These are phyloP conservation scores for Malaclemys terrapin DNA, from an alignment of 2,113 vertebrate species.

Conservation along the genomic window DNA sequence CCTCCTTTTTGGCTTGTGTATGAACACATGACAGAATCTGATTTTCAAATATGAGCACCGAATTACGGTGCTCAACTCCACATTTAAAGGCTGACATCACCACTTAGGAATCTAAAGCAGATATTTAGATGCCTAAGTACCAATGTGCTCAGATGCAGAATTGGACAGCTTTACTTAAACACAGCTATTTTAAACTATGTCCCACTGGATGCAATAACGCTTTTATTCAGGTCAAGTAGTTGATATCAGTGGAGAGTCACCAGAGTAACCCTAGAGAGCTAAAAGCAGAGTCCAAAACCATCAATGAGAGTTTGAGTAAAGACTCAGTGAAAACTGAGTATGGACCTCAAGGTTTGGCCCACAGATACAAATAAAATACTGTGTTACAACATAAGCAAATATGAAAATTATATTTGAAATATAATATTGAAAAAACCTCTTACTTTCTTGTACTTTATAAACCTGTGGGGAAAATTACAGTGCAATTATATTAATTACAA, in stretches of 20 bases:
- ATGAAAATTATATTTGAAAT: slow-evolving; percentile 57
- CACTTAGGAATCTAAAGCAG: neutral
- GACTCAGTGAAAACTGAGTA: slow-evolving; percentile 24
- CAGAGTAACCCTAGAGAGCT: neutral
- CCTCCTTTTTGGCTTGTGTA: neutral
- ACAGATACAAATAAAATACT: slow-evolving; percentile 35
- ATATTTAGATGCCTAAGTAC: neutral
- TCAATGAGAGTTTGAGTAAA: slow-evolving; percentile 30
- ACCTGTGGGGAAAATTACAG: slow-evolving; percentile 26
- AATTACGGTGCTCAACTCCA: neutral
- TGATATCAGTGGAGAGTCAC: slow-evolving; percentile 18
- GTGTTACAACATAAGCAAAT: neutral
- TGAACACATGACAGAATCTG: neutral
- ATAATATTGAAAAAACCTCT: slow-evolving; percentile 43
- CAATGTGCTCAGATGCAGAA: neutral
- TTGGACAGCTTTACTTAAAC: neutral
- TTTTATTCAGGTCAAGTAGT: neutral
- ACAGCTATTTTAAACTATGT: neutral
- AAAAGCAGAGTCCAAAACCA: slow-evolving; percentile 9
- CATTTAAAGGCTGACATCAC: neutral
- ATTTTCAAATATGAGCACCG: neutral
- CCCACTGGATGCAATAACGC: neutral
- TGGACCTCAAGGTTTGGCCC: slow-evolving; percentile 4
- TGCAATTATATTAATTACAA: slow-evolving; percentile 48
- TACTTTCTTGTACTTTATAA: slow-evolving; percentile 33